Evolutionary conservation across 2,888 invertebrate species (phyloP), one percentile per base, ranked within the genome.

Genomic region (Idaea biselata): DNA sequence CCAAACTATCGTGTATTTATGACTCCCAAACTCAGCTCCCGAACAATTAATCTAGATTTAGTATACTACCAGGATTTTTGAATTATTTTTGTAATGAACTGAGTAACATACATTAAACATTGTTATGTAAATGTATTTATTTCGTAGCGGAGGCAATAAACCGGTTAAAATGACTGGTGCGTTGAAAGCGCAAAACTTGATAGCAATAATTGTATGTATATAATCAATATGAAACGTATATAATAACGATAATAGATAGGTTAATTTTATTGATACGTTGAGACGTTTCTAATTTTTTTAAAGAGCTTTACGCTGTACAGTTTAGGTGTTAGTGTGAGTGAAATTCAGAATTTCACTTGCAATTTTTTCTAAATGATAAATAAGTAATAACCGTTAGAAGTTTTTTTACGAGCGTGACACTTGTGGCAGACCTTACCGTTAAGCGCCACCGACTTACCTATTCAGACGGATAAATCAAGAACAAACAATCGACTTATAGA

Each of bases 281-380:
- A 87, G 76, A 65, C 86, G 77, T 81, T 88, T 88, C 86, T 89
- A 90, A 84, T 90, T 88, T 88, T 75, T 88, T 88, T 90, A 89
- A 91, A 91, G 89, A 91, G 91, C 91, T 91, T 91, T 91, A 89
- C 86, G 87, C 88, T 91, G 88, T 90, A 89, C 84, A 89, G 82
- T 71, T 75, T 86, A 87, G 82, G 74, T 75, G 16, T 79, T 88
- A 87, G 81, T 77, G 77, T 68, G 74, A 72, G 88, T 89, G 90
- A 88, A 89, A 91, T 91, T 90, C 79, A 78, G 77, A 92, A 92
- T 92, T 91, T 92, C 89, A 79, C 88, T 76, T 75, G 73, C 75
- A 83, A 74, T 86, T 84, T 87, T 87, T 80, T 84, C 78, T 18
- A 56, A 80, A 77, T 83, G 79, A 80, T 80, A 76, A 25, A 74